Percentiles rank a stretch among this genome's conserved stretches.
Conservation (phyloP, 2,113 vertebrate genomes). For the Vulpes ferrilata region DNA sequence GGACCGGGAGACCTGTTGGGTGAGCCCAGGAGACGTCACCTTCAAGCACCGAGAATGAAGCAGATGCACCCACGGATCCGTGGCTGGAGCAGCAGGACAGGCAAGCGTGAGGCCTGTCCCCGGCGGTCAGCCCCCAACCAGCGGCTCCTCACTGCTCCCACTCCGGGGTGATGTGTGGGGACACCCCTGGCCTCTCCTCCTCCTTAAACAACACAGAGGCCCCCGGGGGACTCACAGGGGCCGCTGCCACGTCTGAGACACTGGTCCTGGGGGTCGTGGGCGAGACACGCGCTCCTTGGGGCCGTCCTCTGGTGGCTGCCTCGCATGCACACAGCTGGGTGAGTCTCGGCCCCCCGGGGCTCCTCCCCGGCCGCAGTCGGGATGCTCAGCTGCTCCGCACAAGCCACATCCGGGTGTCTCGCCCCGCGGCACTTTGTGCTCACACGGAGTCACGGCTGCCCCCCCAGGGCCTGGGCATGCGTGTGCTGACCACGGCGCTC, state of each 20-base stretch:
- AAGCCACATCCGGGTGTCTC: no score
- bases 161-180: not conserved
- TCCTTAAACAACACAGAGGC: not conserved
- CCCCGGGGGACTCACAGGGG: not conserved
- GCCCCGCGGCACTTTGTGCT: no score
- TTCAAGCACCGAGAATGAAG: not conserved
- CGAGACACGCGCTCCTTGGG: not conserved
- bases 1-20: fast-evolving
- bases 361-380: not conserved
- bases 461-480: not conserved
- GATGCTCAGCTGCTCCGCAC: not conserved
- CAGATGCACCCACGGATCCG: not conserved
- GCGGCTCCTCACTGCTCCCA: not conserved
- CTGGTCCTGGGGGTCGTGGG: not conserved
- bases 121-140: fast-evolving
- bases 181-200: not conserved
- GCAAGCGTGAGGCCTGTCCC: not conserved
- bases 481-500: not conserved
- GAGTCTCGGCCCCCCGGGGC: not conserved
- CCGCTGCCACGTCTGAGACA: not conserved
- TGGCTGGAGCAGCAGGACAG: not conserved
- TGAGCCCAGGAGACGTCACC: fast-evolving
- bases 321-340: no score
- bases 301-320: not conserved
- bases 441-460: fast-evolving